Evolutionary conservation across 2,888 invertebrate species (phyloP), one percentile per base, ranked within the genome.

Genomic region (Sphinx pinastri): DNA sequence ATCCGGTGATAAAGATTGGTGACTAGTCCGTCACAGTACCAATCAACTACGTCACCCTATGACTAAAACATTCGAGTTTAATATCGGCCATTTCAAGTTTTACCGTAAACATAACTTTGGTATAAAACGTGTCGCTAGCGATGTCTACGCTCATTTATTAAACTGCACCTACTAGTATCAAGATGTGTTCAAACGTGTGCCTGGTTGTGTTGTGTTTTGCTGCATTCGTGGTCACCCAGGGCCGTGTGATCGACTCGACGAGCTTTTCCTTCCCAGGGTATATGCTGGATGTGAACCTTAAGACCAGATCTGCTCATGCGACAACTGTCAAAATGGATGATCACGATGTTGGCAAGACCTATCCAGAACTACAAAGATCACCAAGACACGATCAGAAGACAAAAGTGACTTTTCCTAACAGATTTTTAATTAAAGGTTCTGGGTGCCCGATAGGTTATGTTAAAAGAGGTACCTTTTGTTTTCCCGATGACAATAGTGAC

Each of bases 401-500:
- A 49, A 63, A 63, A 49, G 47, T 13, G 19, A 49, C 47, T 2
- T 16, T 63, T 11, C 47, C 47, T 19, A 13, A 11, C 19, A 47
- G 63, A 1, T 63, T 49, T 63, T 63, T 63, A 19, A 63, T 63
- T 47, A 63, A 63, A 49, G 19, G 63, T 1, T 12, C 7, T 47
- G 49, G 63, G 13, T 69, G 68, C 38, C 68, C 68, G 11, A 51
- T 1, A 14, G 68, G 68, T 0, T 59, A 12, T 13, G 52, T 60
- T 7, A 60, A 52, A 12, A 51, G n/a, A 51, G 60, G 51, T 16
- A 52, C 16, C 38, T 52, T 51, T 38, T 69, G 68, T 38, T 69
- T 60, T 12, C 59, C 59, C 12, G 60, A 60, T 38, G 68, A 69
- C 5, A 25, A 68, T 38, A 25, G 59, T 67, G 49, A 68, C 31